These are phyloP conservation scores for Pseudococcus jackbeardsleyi DNA, from an alignment of 2,888 invertebrate genomes.

Conservation along the genomic window DNA sequence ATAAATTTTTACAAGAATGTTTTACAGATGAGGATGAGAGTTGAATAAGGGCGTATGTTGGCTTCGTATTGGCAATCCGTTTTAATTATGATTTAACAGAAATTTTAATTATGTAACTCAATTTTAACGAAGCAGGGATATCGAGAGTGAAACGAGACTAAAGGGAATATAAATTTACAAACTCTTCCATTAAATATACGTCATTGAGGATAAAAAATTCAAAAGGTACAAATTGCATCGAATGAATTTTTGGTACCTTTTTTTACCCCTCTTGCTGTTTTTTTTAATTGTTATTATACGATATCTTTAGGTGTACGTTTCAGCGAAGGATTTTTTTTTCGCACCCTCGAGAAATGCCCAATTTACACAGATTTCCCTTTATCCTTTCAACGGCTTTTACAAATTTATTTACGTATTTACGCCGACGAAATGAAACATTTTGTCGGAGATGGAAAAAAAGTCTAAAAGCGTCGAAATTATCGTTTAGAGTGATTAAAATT, in stretches of 20 bases:
- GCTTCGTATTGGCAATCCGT: conserved; percentile 20
- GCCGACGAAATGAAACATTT: conserved; percentile 1
- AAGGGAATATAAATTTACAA: conserved; percentile 43
- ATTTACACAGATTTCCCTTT: conserved; percentile 28
- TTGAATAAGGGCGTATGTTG: background rate
- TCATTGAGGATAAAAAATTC: conserved; percentile 20
- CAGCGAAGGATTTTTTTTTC: background rate
- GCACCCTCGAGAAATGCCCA: conserved; percentile 38
- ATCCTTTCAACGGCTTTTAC: conserved; percentile 7
- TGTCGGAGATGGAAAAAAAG: background rate
- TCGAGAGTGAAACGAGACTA: conserved; percentile 18
- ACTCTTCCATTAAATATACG: conserved; percentile 45
- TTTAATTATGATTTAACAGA: conserved; percentile 41
- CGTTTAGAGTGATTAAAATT: conserved; percentile 23
- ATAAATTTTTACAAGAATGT: conserved; percentile 9
- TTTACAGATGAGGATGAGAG: background rate
- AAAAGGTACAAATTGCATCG: conserved; percentile 15
- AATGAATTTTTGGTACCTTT: conserved; percentile 3
- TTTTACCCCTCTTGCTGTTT: background rate
- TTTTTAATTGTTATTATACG: conserved; percentile 22
- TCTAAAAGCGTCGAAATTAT: background rate
- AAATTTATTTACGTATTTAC: conserved; percentile 34
- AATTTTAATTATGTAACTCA: conserved; percentile 37
- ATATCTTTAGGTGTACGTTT: conserved; percentile 5
- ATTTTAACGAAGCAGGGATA: conserved; percentile 23